Conservation (phyloP, 2,888 invertebrate species). For the Drosophila phalerata region DNA sequence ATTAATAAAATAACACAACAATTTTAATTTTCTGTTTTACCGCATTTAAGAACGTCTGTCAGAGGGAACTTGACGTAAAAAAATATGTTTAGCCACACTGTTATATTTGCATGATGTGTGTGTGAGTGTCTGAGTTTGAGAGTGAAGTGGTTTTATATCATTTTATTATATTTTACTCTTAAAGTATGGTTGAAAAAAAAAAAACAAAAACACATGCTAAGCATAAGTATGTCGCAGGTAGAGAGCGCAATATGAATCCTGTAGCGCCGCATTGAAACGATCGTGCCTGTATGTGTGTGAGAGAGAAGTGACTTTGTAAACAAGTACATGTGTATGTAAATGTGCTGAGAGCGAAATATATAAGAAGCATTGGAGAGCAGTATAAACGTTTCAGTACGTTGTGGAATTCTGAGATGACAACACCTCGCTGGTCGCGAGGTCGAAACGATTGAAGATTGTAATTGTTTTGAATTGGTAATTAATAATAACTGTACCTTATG, state of each 20-base stretch:
- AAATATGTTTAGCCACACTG: background rate
- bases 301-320: background rate
- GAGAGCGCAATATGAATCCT: background rate
- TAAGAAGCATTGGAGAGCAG: constrained; percentile 4
- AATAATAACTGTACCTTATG: constrained; percentile 15
- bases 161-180: background rate
- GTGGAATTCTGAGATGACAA: constrained; percentile 17
- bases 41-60: too few species aligned
- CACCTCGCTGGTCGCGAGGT: background rate
- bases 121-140: background rate
- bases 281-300: background rate
- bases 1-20: too few species aligned
- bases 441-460: background rate
- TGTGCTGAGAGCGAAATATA: constrained; percentile 22
- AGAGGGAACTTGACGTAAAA: too few species aligned
- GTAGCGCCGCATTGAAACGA: background rate
- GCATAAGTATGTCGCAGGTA: background rate
- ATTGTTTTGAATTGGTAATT: background rate
- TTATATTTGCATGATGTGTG: background rate
- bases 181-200: background rate
- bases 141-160: background rate
- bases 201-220: background rate
- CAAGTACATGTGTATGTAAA: background rate
- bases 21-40: too few species aligned
- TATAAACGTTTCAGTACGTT: constrained; percentile 20